Evolutionary conservation across 2,113 vertebrate species (phyloP).

Genomic region (Papio anubis): DNA sequence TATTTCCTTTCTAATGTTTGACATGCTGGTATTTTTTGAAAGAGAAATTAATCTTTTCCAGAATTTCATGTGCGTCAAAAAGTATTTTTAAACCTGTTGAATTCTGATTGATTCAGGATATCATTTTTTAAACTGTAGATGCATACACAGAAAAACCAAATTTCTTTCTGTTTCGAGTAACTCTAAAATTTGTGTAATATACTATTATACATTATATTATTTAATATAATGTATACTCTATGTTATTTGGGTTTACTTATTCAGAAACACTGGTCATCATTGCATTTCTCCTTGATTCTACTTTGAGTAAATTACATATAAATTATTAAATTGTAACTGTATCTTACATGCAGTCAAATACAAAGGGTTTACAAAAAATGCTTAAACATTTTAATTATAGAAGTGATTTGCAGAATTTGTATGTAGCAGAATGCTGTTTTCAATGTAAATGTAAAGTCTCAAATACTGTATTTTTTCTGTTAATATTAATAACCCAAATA

Average conservation of each 20-base stretch:
- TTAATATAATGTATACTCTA: neutral
- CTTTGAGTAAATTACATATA: neutral
- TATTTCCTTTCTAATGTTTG: neutral
- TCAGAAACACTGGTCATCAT: neutral
- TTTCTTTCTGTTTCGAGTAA: neutral
- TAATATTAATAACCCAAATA: neutral
- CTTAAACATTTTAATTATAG: neutral
- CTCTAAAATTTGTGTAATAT: neutral
- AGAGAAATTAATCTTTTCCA: neutral
- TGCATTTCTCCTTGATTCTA: neutral
- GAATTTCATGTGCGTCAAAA: neutral
- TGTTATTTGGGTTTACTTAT: neutral
- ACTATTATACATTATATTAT: neutral
- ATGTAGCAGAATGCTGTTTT: neutral
- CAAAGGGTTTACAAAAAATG: neutral
- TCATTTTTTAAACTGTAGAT: neutral
- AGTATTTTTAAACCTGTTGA: neutral
- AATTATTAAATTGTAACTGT: neutral
- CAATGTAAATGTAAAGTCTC: neutral
- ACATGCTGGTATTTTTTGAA: neutral
- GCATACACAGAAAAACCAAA: neutral
- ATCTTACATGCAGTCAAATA: neutral
- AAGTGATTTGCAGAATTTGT: neutral
- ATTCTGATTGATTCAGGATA: neutral
- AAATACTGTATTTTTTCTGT: neutral